Percentiles rank a stretch among this genome's conserved stretches.
Conservation (phyloP, 2,113 vertebrate genomes). For the Trogon melanurus region DNA sequence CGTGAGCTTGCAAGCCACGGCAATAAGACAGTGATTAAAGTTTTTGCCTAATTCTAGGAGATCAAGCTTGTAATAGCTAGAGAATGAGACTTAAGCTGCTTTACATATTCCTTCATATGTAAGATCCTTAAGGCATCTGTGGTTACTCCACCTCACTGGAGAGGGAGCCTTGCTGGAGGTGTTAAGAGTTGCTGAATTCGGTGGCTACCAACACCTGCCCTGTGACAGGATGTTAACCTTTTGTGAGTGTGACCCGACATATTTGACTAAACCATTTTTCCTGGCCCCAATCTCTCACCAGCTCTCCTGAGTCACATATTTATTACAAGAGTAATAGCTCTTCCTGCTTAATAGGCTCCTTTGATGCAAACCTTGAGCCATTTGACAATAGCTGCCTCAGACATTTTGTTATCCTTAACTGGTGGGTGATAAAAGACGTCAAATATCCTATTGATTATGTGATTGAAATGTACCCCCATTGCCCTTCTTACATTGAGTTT, state of each 20-base stretch:
- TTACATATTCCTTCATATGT: neutral
- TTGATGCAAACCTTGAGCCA: neutral
- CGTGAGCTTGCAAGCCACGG: neutral
- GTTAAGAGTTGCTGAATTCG: neutral
- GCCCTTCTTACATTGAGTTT: neutral
- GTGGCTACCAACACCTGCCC: neutral
- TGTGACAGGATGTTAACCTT: neutral
- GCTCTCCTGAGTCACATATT: neutral
- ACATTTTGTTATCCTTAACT: slow-evolving; percentile 40
- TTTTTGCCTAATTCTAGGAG: slow-evolving; percentile 30
- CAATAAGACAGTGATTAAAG: neutral
- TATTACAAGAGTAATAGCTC: neutral
- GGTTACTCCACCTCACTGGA: neutral
- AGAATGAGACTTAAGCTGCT: slow-evolving; percentile 37
- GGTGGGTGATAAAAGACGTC: slow-evolving; percentile 2
- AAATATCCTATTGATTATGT: slow-evolving; percentile 43
- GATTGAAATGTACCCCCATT: neutral
- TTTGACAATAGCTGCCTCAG: neutral
- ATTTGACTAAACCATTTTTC: slow-evolving; percentile 24
- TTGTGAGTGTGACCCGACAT: neutral
- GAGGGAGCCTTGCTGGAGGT: neutral
- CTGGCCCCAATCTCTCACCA: neutral
- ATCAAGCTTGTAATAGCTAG: slow-evolving; percentile 22
- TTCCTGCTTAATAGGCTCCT: slow-evolving; percentile 13
- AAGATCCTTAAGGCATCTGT: neutral